A percentile compares a stretch with the other conserved stretches of the same genome.
Evolutionary conservation across 2,888 invertebrate species (phyloP).

Genomic region (Synergus gifuensis): DNA sequence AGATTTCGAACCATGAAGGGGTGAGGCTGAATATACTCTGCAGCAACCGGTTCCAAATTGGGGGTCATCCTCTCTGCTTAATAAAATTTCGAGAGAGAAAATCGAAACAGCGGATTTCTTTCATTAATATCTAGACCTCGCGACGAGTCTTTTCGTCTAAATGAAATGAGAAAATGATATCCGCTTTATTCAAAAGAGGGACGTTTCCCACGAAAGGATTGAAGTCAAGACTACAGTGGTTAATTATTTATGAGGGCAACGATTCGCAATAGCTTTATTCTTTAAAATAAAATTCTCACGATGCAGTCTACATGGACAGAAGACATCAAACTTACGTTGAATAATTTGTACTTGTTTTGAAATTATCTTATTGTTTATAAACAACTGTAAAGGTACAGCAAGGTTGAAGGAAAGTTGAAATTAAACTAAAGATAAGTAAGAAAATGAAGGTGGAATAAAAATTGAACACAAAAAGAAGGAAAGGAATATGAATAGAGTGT

Average conservation of each 20-base stretch:
- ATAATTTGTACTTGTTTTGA: constrained; percentile 17
- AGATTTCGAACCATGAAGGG: constrained; percentile 54
- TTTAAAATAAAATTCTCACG: constrained; percentile 61
- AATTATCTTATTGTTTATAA: neutral
- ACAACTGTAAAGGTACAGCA: neutral
- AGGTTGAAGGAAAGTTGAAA: constrained; percentile 30
- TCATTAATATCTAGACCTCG: neutral
- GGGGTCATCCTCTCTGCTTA: constrained; percentile 53
- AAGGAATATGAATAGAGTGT: constrained; percentile 12
- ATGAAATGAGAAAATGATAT: neutral
- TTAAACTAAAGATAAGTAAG: neutral
- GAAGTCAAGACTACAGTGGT: neutral
- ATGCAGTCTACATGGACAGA: neutral
- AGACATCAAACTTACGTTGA: neutral
- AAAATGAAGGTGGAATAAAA: constrained; percentile 15
- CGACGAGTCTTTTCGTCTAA: neutral
- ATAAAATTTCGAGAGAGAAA: constrained; percentile 25
- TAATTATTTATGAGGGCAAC: neutral
- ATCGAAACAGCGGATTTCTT: constrained; percentile 22
- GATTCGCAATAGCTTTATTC: constrained; percentile 66
- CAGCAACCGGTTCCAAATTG: constrained; percentile 67
- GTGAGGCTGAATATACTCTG: constrained; percentile 56
- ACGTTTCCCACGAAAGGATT: constrained; percentile 27
- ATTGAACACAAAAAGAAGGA: neutral
- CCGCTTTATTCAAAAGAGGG: constrained; percentile 13